Evolutionary conservation across 2,888 invertebrate species (phyloP).

Genomic region (Erynnis tages): DNA sequence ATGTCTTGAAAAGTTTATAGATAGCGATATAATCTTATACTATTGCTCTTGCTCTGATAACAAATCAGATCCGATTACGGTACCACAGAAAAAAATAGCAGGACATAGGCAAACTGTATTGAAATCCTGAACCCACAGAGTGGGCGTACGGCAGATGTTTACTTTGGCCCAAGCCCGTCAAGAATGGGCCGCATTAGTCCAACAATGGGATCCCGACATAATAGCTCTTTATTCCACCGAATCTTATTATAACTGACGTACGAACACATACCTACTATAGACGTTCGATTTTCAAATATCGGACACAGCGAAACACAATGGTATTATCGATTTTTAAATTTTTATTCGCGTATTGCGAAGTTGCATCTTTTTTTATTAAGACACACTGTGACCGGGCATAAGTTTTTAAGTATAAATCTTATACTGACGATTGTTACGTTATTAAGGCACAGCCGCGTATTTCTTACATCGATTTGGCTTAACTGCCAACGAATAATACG

Average conservation of each 20-base stretch:
- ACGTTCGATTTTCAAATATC: constrained; percentile 1
- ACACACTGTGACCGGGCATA: too few species aligned
- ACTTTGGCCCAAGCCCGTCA: constrained; percentile 38
- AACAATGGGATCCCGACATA: constrained; percentile 57
- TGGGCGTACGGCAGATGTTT: constrained; percentile 68
- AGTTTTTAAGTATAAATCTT: too few species aligned
- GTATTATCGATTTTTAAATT: not conserved
- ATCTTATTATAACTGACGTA: constrained; percentile 69
- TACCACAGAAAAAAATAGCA: constrained; percentile 36
- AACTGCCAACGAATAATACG: too few species aligned
- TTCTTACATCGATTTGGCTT: too few species aligned
- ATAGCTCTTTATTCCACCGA: constrained; percentile 57
- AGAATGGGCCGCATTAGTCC: constrained; percentile 57
- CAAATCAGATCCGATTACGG: constrained; percentile 35
- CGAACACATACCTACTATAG: constrained; percentile 39
- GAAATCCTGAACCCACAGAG: constrained; percentile 40
- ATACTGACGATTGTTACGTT: too few species aligned
- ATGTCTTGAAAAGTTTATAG: too few species aligned
- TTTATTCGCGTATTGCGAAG: not conserved
- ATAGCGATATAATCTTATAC: too few species aligned
- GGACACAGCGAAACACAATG: too few species aligned
- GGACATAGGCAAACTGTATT: constrained; percentile 31
- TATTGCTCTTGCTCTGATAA: too few species aligned
- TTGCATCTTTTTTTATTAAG: not conserved
- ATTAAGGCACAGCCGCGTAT: too few species aligned